Evolutionary conservation across 2,113 vertebrate genomes (phyloP).

Genomic region (Balaenoptera acutorostrata): DNA sequence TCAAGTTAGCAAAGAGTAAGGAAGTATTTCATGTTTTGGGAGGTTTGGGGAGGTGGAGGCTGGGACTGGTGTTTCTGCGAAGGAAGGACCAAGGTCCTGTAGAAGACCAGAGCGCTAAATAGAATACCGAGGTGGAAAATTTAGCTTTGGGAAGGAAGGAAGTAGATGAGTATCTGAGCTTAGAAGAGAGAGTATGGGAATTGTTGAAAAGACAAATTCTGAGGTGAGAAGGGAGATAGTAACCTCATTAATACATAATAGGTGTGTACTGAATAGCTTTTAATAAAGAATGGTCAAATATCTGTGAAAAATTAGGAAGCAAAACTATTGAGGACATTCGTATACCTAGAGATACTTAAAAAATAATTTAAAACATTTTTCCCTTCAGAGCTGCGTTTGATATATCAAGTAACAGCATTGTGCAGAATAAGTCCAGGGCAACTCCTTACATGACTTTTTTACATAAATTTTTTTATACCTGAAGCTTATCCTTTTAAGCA

Average conservation of each 20-base stretch:
- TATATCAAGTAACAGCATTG: conserved; percentile 21
- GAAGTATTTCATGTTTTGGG: conserved; percentile 20
- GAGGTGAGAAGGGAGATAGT: not conserved
- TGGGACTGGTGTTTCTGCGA: not conserved
- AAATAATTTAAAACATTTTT: conserved; percentile 1
- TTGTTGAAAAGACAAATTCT: conserved; percentile 34
- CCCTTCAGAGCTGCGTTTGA: not conserved
- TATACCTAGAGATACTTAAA: not conserved
- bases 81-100: not conserved
- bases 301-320: not conserved
- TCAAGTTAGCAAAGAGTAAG: not conserved
- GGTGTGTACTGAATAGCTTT: not conserved
- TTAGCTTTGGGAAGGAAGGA: not conserved
- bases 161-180: not conserved
- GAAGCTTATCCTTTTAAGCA: conserved; percentile 74
- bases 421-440: conserved; percentile 12
- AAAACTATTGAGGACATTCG: conserved; percentile 20
- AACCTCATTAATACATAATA: not conserved
- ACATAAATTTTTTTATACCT: conserved; percentile 31
- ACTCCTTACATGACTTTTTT: conserved; percentile 9
- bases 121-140: not conserved
- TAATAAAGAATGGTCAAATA: not conserved
- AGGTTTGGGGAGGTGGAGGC: not conserved
- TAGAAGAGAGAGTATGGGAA: conserved; percentile 53
- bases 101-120: not conserved